phyloP scores from a whole-genome alignment of 2,113 vertebrate species.

The Panthera tigris region DNA sequence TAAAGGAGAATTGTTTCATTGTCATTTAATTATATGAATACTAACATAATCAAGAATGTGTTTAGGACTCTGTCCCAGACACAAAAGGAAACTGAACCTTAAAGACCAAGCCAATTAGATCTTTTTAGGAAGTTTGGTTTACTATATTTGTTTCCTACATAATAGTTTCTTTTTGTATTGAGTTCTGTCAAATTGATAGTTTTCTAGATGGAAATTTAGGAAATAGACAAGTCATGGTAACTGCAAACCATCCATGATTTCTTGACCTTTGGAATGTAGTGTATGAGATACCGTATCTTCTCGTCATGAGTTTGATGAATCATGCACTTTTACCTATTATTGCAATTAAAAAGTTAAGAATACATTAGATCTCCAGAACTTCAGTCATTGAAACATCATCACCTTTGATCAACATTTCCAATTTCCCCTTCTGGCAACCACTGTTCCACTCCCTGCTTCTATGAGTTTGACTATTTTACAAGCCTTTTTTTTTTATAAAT shows the following conservation, averaged over 20 bases:
- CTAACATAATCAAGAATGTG: background rate
- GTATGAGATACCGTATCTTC: background rate
- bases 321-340: background rate
- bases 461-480: background rate
- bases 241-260: background rate
- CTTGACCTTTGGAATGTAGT: background rate
- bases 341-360: background rate
- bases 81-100: background rate
- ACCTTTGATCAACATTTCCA: background rate
- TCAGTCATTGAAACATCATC: background rate
- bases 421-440: background rate
- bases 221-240: slow-evolving; percentile 1
- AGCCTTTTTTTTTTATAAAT: too few species aligned
- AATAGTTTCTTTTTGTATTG: background rate
- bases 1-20: slow-evolving; percentile 44
- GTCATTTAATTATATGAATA: slow-evolving; percentile 48
- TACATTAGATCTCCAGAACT: background rate
- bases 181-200: slow-evolving; percentile 18
- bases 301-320: background rate
- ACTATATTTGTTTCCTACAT: slow-evolving; percentile 2
- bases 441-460: background rate
- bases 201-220: slow-evolving; percentile 13
- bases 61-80: background rate
- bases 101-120: background rate
- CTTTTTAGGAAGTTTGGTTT: slow-evolving; percentile 7